phyloP scores from a whole-genome alignment of 2,888 invertebrate species.

The Leptopilina drosophilae region DNA sequence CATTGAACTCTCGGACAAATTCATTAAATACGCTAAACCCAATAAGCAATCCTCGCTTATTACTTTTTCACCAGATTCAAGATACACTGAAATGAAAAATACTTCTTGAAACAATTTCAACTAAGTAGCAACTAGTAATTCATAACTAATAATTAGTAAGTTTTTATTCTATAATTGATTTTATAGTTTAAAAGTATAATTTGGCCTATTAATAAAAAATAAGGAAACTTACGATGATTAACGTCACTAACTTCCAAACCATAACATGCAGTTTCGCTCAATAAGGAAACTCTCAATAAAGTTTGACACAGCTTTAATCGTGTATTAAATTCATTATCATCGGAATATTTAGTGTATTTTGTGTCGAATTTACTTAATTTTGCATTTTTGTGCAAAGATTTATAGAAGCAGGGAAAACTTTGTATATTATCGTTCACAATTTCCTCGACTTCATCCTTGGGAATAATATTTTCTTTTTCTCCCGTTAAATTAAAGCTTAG shows the following conservation, averaged over 20 bases:
- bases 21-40: slow-evolving; percentile 78
- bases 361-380: slow-evolving; percentile 71
- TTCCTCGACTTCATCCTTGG: slow-evolving; percentile 55
- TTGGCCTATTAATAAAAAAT: not conserved
- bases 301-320: slow-evolving; percentile 73
- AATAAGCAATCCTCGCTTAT: slow-evolving; percentile 78
- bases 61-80: slow-evolving; percentile 77
- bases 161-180: too few species aligned
- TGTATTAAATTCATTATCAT: slow-evolving; percentile 69
- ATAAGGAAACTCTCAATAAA: slow-evolving; percentile 72
- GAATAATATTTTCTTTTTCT: slow-evolving; percentile 55
- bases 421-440: slow-evolving; percentile 60
- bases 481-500: slow-evolving; percentile 64
- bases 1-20: slow-evolving; percentile 70
- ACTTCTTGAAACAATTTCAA: too few species aligned
- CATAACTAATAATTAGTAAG: too few species aligned
- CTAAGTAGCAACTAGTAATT: too few species aligned
- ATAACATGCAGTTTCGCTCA: slow-evolving; percentile 74
- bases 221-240: slow-evolving; percentile 69
- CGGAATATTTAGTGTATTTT: slow-evolving; percentile 73
- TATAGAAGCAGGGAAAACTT: slow-evolving; percentile 75
- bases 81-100: slow-evolving; percentile 72
- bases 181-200: too few species aligned
- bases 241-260: slow-evolving; percentile 71
- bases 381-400: slow-evolving; percentile 68